A percentile compares a stretch with the other conserved stretches of the same genome.
These are phyloP conservation scores for Catocala nupta DNA, from an alignment of 2,888 invertebrate genomes.

Conservation along the genomic window DNA sequence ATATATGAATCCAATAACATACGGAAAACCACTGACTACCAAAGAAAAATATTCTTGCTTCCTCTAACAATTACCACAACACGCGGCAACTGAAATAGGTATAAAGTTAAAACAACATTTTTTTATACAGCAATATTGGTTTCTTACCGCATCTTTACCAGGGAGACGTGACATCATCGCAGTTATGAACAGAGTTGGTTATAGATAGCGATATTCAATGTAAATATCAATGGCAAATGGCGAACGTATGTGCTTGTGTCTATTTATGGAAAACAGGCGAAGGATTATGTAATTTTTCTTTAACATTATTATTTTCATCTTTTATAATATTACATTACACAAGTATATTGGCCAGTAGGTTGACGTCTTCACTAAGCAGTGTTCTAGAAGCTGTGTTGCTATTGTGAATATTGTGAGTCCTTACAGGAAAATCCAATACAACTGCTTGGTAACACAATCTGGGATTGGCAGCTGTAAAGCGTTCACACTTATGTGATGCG, in stretches of 20 bases:
- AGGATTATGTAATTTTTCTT: too few relatives aligned
- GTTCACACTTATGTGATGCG: too few relatives aligned
- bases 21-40: background rate
- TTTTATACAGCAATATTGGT: conserved; percentile 10
- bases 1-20: too few relatives aligned
- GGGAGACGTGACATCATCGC: conserved; percentile 58
- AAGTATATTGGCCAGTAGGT: too few relatives aligned
- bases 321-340: too few relatives aligned
- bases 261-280: conserved; percentile 40
- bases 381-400: too few relatives aligned
- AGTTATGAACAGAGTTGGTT: conserved; percentile 40
- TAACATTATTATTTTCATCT: too few relatives aligned
- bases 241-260: conserved; percentile 46
- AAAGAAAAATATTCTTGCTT: background rate
- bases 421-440: too few relatives aligned
- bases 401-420: too few relatives aligned
- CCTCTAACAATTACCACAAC: background rate
- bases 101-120: conserved; percentile 11
- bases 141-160: conserved; percentile 27
- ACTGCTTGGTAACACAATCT: too few relatives aligned
- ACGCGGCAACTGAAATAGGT: conserved; percentile 7
- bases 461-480: too few relatives aligned
- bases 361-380: too few relatives aligned
- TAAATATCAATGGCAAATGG: conserved; percentile 46
- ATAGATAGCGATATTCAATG: conserved; percentile 31